phyloP scores from a whole-genome alignment of 2,797 vertebrate genomes.

The Sebastes dallii region DNA sequence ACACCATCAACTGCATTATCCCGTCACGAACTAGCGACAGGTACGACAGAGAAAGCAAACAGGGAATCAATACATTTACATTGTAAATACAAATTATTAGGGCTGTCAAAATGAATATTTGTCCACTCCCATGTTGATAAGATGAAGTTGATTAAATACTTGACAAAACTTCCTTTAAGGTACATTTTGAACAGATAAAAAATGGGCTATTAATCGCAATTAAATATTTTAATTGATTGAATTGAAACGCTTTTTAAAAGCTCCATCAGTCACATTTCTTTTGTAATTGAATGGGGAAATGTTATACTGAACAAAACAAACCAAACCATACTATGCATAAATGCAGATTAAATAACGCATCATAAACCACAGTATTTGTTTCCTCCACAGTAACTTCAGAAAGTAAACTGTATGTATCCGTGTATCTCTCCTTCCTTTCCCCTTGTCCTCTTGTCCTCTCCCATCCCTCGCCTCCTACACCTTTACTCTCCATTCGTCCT shows the following conservation, averaged over 20 bases:
- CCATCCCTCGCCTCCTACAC: not conserved
- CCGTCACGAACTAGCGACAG: slow-evolving; percentile 54
- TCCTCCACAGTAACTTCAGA: not conserved
- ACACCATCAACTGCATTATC: not conserved
- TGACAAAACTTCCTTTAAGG: no score
- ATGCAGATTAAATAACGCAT: not conserved
- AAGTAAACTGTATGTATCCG: slow-evolving; percentile 11
- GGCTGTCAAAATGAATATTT: rapidly evolving
- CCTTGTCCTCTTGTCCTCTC: not conserved
- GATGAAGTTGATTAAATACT: no score
- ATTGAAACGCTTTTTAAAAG: no score
- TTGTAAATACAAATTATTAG: not conserved
- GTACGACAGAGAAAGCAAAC: slow-evolving; percentile 27
- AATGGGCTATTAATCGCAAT: no score
- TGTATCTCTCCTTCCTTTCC: not conserved
- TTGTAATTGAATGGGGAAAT: no score
- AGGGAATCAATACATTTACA: not conserved
- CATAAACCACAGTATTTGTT: not conserved
- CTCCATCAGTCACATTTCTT: no score
- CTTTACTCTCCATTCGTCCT: not conserved
- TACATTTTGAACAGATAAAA: no score
- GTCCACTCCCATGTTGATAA: no score
- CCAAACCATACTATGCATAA: no score
- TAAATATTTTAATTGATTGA: no score
- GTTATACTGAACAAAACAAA: not conserved